phyloP scores from a whole-genome alignment of 2,888 invertebrate species.

The Rhogogaster chlorosoma region DNA sequence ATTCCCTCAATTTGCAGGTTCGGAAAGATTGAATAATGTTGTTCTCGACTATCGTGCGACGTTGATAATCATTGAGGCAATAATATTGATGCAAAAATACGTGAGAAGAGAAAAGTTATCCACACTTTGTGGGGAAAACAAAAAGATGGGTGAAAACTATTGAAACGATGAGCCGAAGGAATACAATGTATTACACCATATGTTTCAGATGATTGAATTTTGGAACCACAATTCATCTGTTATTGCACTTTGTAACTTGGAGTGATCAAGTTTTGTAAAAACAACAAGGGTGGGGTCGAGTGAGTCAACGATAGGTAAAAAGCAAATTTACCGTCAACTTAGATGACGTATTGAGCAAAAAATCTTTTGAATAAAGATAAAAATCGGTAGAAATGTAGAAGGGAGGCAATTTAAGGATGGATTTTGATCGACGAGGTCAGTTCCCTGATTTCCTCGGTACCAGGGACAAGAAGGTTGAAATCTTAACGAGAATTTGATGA shows the following conservation, averaged over 20 bases:
- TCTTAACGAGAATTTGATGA: background rate
- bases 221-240: background rate
- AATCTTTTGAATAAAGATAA: background rate
- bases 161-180: background rate
- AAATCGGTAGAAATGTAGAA: background rate
- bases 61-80: background rate
- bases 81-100: background rate
- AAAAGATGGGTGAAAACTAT: background rate
- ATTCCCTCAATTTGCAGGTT: background rate
- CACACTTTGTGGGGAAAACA: background rate
- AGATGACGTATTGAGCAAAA: background rate
- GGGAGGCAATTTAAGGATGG: background rate
- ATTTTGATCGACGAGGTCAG: background rate
- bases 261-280: background rate
- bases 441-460: background rate
- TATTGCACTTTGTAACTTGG: too few species aligned
- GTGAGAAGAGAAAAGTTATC: background rate
- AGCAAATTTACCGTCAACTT: background rate
- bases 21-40: background rate
- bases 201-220: background rate
- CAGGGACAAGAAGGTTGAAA: background rate
- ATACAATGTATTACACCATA: background rate
- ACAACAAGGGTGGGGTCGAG: slow-evolving; percentile 20
- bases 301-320: slow-evolving; percentile 18
- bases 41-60: too few species aligned